Base-by-base conservation (phyloP, 2,888 invertebrate genomes). In the Heliconius charithonia region DNA sequence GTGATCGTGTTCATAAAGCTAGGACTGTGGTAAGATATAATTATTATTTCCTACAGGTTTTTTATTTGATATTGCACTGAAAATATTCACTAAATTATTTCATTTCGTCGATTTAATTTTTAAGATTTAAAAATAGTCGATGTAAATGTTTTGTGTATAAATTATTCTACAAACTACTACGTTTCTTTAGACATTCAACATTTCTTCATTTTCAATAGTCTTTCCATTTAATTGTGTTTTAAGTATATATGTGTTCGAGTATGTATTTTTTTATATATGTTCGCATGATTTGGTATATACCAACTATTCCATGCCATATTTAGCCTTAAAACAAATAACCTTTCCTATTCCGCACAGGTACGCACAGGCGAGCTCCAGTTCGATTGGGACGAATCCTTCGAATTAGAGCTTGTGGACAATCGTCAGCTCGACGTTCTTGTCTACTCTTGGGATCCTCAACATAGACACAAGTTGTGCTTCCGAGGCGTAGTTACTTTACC, bases 381-480 rank as follows among this genome's bases (percentile, higher is more conserved):
- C 91, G 99, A 99, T 92, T 99, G 99, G 99, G 99, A 99, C 89
- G 99, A 99, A 91, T 98, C 98, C 25, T 99, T 99, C 89, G 99
- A 99, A 90, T 95, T 99, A 86, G 99, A 99, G 89, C 95, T 99
- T 81, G 98, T 99, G 67, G 98, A 98, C 87, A 99, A 99, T 88
- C 97, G 98, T 85, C 98, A 99, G 91, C 95, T 99, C 83, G 99
- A 99, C 88, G 97, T 99, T 83, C 96, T 99, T 84, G 98, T 99
- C 75, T 99, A 99, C 93, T 99, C 99, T 12, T 99, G 99, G 99
- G 99, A 99, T 95, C 99, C 99, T 0, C 99, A 99, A 91, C 98
- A 98, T 89, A 96, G 99, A 86, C 99, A 99, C 95, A 98, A 99
- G 90, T 96, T 99, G 74, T 99, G 99, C 92, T 99, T 99, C 92